These are phyloP conservation scores for Oryzias celebensis DNA, from an alignment of 2,113 vertebrate species.

Conservation along the genomic window DNA sequence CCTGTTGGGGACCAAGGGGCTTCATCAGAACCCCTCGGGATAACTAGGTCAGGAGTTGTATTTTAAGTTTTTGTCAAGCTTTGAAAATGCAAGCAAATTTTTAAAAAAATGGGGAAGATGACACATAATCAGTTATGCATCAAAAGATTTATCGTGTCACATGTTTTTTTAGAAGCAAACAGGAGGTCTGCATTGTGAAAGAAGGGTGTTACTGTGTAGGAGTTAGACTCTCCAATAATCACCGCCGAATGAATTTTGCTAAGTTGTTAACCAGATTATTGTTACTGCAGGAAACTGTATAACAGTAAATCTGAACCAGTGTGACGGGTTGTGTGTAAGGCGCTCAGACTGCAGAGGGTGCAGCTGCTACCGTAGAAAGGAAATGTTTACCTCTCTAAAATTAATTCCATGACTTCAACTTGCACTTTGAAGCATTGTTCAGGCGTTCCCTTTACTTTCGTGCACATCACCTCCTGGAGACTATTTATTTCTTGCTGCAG, in stretches of 20 bases:
- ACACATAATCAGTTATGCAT: not conserved
- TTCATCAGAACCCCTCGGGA: not conserved
- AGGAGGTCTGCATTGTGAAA: constrained; percentile 14
- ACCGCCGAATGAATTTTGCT: constrained; percentile 9
- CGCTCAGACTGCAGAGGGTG: too few species aligned
- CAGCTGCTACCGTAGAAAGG: too few species aligned
- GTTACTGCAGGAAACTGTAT: constrained; percentile 1
- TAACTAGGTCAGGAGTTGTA: not conserved
- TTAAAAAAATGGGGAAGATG: not conserved
- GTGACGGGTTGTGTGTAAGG: not conserved
- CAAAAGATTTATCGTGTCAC: constrained; percentile 16
- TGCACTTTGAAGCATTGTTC: too few species aligned
- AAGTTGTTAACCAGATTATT: not conserved
- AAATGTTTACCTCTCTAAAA: not conserved
- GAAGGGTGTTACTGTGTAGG: constrained; percentile 16
- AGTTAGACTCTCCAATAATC: constrained; percentile 11
- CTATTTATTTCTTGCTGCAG: too few species aligned
- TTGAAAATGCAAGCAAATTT: not conserved
- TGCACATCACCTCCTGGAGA: not conserved
- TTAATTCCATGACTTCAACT: not conserved
- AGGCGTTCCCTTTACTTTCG: not conserved
- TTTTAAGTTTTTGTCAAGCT: not conserved
- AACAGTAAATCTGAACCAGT: not conserved
- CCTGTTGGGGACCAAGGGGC: not conserved
- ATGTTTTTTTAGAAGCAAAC: constrained; percentile 3